Evolutionary conservation across 1,140 invertebrate genomes (phyloP), one percentile per base, ranked within the genome.

Genomic region (Nasonia giraulti): DNA sequence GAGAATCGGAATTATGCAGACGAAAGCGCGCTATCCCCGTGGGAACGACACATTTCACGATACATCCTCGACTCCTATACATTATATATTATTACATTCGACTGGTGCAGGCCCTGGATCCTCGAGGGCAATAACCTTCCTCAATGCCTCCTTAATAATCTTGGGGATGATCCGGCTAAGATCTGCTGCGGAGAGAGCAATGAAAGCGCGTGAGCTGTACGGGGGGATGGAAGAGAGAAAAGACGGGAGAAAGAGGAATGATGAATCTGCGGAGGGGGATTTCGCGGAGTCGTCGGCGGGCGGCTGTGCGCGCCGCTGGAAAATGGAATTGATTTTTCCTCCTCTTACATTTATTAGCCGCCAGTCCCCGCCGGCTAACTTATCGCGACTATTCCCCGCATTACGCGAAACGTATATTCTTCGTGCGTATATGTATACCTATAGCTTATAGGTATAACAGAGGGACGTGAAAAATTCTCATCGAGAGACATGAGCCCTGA

Each of bases 241-340:
- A 27, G 47, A 27, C 23, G 75, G 47, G 14, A 2, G n/a, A 44
- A 31, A 40, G n/a, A 73, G 23, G 62, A 74, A 74, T 79, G 75
- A 84, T 73, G 76, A 77, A 84, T 84, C 44, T 71, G 12, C 17
- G 31, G 44, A 37, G 74, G 14, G 50, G 27, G 27, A n/a, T 62
- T 44, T 69, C 10, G 23, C 33, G 27, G 77, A 83, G 68, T 77
- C 37, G 12, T 66, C 14, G 55, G 10, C 31, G 14, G 20, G n/a
- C 27, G 17, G 23, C 33, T 6, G 3, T 37, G n/a, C 20, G 1
- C 33, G 0, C 17, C 33, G 0, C 17, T 10, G 44, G 76, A 80
- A 74, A 84, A 74, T 80, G 76, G 40, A 84, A 80, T 84, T 84
- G 83, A 84, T 80, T 84, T 73, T 75, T 78, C 55, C 2, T 69